Conservation (phyloP, 2,797 vertebrate genomes). For the Chaenodraco wilsoni region DNA sequence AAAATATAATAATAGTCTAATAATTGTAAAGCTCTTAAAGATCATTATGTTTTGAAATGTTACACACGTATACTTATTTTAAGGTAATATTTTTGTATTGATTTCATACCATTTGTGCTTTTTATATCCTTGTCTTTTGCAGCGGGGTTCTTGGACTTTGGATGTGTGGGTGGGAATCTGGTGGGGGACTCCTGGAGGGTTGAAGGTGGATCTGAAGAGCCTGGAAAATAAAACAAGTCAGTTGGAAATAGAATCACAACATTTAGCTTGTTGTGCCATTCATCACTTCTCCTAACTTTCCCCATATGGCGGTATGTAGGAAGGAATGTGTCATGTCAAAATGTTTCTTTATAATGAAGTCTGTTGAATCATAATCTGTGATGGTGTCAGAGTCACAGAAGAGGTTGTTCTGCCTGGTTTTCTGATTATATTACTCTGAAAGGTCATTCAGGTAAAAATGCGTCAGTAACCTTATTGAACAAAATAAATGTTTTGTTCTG, state of each 20-base stretch:
- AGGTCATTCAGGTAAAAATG: constrained; percentile 20
- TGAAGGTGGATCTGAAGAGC: constrained; percentile 87
- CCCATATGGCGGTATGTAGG: neutral
- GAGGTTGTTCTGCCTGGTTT: neutral
- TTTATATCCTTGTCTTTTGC: constrained; percentile 37
- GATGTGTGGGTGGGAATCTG: constrained; percentile 87
- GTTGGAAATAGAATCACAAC: neutral
- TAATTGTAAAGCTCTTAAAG: neutral
- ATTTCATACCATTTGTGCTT: constrained; percentile 57
- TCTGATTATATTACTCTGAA: neutral
- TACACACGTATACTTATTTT: neutral
- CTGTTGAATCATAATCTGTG: constrained; percentile 11
- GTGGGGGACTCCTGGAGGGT: constrained; percentile 88
- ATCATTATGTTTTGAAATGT: neutral
- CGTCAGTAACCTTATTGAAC: constrained; percentile 4
- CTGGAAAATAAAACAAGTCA: constrained; percentile 78
- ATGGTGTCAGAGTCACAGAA: constrained; percentile 11
- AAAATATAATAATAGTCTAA: neutral
- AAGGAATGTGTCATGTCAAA: constrained; percentile 11
- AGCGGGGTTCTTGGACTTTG: constrained; percentile 84
- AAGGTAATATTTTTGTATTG: constrained; percentile 2
- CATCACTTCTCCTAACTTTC: neutral
- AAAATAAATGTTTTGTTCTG: constrained; percentile 25
- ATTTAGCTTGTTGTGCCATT: neutral
- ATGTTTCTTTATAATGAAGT: constrained; percentile 1